A percentile compares a stretch with the other conserved stretches of the same genome.
phyloP scores from a whole-genome alignment of 92 coral and sea anemone species.

The Bergia puertoricense region DNA sequence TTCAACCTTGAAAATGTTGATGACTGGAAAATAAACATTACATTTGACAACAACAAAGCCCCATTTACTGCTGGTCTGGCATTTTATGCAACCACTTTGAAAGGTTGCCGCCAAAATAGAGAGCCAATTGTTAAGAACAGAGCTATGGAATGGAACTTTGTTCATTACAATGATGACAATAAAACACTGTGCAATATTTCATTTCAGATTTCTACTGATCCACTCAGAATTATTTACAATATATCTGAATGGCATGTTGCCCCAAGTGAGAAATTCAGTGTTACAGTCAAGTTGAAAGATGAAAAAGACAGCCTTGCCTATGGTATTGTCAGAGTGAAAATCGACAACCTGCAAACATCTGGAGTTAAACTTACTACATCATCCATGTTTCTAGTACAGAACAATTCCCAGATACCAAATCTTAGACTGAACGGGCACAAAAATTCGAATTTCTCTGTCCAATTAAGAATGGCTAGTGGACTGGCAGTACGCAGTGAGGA shows the following conservation, averaged over 20 bases:
- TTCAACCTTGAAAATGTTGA: constrained; percentile 33
- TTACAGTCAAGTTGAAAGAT: constrained; percentile 68
- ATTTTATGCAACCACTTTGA: constrained; percentile 84
- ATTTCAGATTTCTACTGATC: constrained; percentile 81
- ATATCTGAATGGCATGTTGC: constrained; percentile 75
- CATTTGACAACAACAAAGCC: constrained; percentile 74
- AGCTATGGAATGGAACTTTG: constrained; percentile 74
- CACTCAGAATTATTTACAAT: constrained; percentile 61
- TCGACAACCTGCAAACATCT: neutral
- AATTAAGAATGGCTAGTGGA: constrained; percentile 66
- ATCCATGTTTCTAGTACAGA: constrained; percentile 67
- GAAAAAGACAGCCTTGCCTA: constrained; percentile 80
- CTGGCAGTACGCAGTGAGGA: constrained; percentile 56
- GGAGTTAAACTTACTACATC: constrained; percentile 69
- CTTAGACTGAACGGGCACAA: constrained; percentile 57
- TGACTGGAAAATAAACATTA: constrained; percentile 64
- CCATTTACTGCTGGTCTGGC: constrained; percentile 73
- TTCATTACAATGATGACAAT: constrained; percentile 49
- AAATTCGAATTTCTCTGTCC: constrained; percentile 52
- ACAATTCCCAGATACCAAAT: constrained; percentile 38
- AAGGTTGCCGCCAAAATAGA: constrained; percentile 74
- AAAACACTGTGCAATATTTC: constrained; percentile 34
- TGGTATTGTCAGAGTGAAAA: constrained; percentile 69
- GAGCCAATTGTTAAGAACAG: constrained; percentile 66
- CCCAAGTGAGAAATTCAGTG: constrained; percentile 72